phyloP scores from a whole-genome alignment of 1,140 invertebrate species.

The Neelides sp. region DNA sequence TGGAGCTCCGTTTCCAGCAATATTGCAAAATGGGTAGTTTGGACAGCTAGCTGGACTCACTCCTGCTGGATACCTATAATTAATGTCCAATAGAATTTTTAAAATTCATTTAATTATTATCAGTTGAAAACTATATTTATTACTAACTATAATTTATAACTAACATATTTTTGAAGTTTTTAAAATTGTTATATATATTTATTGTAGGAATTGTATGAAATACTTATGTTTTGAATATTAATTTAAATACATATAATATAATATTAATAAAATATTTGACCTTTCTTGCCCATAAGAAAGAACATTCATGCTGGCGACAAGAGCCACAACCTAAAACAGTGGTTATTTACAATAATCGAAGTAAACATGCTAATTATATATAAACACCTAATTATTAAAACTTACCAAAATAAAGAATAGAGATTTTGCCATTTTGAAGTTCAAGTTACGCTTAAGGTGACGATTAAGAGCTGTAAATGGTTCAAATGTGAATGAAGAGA shows the following conservation, averaged over 20 bases:
- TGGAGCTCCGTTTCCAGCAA: constrained; percentile 10
- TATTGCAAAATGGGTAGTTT: constrained; percentile 29
- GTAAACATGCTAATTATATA: not conserved
- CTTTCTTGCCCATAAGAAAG: too few relatives aligned
- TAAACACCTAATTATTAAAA: not conserved
- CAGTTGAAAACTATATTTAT: not conserved
- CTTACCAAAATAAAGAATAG: constrained; percentile 19
- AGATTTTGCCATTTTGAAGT: constrained; percentile 20
- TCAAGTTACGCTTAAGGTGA: too few relatives aligned
- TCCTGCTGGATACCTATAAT: constrained; percentile 23
- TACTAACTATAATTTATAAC: not conserved
- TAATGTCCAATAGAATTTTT: not conserved
- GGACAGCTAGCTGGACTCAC: constrained; percentile 24
- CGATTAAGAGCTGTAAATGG: too few relatives aligned
- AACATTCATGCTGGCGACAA: too few relatives aligned
- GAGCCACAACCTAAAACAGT: constrained; percentile 18
- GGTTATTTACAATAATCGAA: too few relatives aligned
- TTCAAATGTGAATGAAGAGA: too few relatives aligned
- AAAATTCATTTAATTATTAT: not conserved
- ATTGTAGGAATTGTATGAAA: too few relatives aligned
- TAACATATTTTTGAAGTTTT: too few relatives aligned
- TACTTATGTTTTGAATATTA: too few relatives aligned
- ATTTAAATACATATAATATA: too few relatives aligned
- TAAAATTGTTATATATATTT: too few relatives aligned
- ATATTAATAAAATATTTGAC: too few relatives aligned